A percentile compares a stretch with the other conserved stretches of the same genome.
phyloP scores from a whole-genome alignment of 1,140 invertebrate genomes.

The Subanguina moxae region DNA sequence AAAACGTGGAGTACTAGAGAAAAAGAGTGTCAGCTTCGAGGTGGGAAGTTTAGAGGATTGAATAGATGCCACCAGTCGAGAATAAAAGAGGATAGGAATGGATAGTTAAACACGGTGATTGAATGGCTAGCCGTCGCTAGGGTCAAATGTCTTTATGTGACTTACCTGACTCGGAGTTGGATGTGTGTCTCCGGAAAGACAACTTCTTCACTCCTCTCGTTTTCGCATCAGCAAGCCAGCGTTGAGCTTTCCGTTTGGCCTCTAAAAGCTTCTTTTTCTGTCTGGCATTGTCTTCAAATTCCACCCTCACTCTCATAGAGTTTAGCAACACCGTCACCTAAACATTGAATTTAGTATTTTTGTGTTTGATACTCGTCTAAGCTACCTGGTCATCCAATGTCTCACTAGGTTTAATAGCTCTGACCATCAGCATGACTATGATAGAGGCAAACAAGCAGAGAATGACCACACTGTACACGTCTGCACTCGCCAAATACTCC shows the following conservation, averaged over 20 bases:
- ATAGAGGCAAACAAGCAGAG: conserved; percentile 25
- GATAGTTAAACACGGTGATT: no score
- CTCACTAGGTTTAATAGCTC: conserved; percentile 31
- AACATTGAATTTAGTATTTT: no score
- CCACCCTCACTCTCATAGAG: conserved; percentile 23
- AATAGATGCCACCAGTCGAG: no score
- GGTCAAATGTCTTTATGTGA: no score
- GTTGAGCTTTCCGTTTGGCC: conserved; percentile 27
- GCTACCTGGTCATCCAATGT: conserved; percentile 38
- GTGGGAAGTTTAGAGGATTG: no score
- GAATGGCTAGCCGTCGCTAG: no score
- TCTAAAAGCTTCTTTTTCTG: conserved; percentile 22
- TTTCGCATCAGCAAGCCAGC: conserved; percentile 27
- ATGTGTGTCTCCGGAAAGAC: conserved; percentile 26
- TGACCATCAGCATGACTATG: conserved; percentile 26
- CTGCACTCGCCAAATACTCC: conserved; percentile 22
- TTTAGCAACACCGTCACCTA: conserved; percentile 26
- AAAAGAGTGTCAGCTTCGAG: no score
- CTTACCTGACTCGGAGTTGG: conserved; percentile 6
- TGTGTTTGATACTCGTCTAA: no score
- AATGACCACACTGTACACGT: conserved; percentile 27
- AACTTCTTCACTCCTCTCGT: conserved; percentile 13
- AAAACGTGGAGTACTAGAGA: no score
- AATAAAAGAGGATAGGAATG: no score
- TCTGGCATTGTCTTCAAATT: conserved; percentile 25